Evolutionary conservation across 2,113 vertebrate genomes (phyloP), one percentile per base, ranked within the genome.

Genomic region (Pelodiscus sinensis): DNA sequence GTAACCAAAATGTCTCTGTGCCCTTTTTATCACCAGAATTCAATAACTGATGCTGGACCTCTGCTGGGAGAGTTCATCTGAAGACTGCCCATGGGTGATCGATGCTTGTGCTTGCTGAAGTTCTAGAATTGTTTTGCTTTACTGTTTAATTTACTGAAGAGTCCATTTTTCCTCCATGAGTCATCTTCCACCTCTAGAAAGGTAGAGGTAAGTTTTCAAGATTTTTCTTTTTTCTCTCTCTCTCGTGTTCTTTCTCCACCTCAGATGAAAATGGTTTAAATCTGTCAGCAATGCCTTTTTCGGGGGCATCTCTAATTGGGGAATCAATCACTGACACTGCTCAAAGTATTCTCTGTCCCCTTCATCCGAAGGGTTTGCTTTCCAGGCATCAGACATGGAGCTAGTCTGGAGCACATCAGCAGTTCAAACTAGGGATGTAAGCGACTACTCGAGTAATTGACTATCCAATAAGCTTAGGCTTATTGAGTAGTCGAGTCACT

Each of bases 161-260:
- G n/a, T 78, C 88, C 86, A 50, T 19, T 68, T 91, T 91, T 92
- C 88, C 91, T 54, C 92, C 94, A 97, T 96, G 95, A 96, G 84
- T 87, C 88, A 96, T 89, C 94, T 90, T 90, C 92, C 93, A 93
- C 84, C 90, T 94, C 79, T 14, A 89, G 85, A 82, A 87, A 85
- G 83, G 31, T 5, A 96, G 95, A 96, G 96, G 96, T 97, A 95
- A 95, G 94, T 79, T 80, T 57, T 9, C 29, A 44, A 22, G 11
- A 44, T 44, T 44, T 44, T 44, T 44, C 44, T 71, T 80, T 62
- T 16, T 51, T 68, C n/a, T 58, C 21, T 71, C 85, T 77, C 52
- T 77, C 62, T 86, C 85, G 11, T 83, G 79, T 77, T 29, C 19
- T 85, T 18, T 58, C 38, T 52, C 19, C 44, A n/a, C 31, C 50